Conservation (phyloP, 2,113 vertebrate species). For the Eulacestoma nigropectus region DNA sequence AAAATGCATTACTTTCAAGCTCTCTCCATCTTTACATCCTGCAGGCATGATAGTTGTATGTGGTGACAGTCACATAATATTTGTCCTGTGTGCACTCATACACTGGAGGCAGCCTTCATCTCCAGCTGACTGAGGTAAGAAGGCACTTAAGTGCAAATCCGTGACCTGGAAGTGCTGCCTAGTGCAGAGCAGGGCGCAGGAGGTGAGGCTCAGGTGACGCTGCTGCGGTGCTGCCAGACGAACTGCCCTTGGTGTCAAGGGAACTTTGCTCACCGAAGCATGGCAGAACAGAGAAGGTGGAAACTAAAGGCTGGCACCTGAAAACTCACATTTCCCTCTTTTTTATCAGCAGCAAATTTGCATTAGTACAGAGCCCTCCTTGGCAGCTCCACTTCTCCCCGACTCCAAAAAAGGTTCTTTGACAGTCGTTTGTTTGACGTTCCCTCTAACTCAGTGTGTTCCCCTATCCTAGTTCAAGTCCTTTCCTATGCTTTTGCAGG, state of each 20-base stretch:
- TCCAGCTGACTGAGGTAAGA: not conserved
- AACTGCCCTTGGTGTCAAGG: not conserved
- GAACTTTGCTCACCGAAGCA: not conserved
- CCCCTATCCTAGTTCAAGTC: not conserved
- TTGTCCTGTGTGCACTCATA: not conserved
- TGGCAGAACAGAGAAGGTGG: not conserved
- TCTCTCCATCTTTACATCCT: not conserved
- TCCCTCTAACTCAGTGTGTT: not conserved
- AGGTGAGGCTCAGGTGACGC: not conserved
- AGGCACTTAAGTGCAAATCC: not conserved
- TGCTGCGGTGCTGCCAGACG: rapidly evolving
- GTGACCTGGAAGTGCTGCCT: not conserved
- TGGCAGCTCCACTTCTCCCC: rapidly evolving
- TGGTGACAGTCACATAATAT: not conserved
- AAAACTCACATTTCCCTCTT: not conserved
- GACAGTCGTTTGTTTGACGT: not conserved
- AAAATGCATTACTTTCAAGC: slow-evolving; percentile 10
- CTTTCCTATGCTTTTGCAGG: not conserved
- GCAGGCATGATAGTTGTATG: not conserved
- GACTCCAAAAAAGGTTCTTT: not conserved
- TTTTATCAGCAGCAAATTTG: not conserved
- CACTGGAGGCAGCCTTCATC: not conserved
- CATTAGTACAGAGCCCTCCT: not conserved
- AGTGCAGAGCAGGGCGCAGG: not conserved
- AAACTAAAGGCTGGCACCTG: not conserved